Base-by-base conservation (phyloP, 53 echinoderm and acorn worm species). In the Apostichopus leukothele region DNA sequence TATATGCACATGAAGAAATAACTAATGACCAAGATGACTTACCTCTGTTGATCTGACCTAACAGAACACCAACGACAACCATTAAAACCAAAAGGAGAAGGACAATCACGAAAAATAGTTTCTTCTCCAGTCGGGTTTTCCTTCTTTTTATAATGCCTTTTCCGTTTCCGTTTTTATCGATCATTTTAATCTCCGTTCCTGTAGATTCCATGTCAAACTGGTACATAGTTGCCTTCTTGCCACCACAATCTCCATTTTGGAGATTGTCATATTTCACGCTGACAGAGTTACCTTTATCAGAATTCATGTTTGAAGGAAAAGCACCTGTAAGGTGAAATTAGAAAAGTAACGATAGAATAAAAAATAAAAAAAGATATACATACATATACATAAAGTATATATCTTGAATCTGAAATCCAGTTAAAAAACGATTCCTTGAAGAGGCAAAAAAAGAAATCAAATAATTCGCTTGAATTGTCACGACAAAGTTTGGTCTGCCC, bases 81-180 rank as follows among this genome's bases (percentile, higher is more conserved):
- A 91, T 25, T 7, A 93, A 89, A 21, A 89, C 88, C 78, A 91
- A 87, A 1, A 88, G 85, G 4, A 93, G 77, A n/a, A 96, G 60
- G 80, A 94, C 75, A 6, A 91, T 74, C 19, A 96, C 88, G 25
- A 91, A 85, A 51, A 96, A 76, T 1, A 96, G 92, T 26, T 93
- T 89, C 51, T 90, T 94, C 88, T 96, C 96, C 67, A 96, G 90
- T 7, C 88, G 74, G 16, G 94, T 96, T 53, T 93, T 93, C 53
- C 94, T 75, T 4, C 74, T 83, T 9, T 63, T 21, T 27, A 61
- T 66, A 54, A 51, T 79, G 7, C 86, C 12, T 74, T 78, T 91
- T 4, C 84, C 84, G 27, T 84, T 84, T 25, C 84, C 84, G 25
- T 84, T 84, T 11, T 60, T n/a, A 19, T 84, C 84, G 27, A 84